Conservation (phyloP, 2,113 vertebrate species). For the Himantopus leucocephalus region DNA sequence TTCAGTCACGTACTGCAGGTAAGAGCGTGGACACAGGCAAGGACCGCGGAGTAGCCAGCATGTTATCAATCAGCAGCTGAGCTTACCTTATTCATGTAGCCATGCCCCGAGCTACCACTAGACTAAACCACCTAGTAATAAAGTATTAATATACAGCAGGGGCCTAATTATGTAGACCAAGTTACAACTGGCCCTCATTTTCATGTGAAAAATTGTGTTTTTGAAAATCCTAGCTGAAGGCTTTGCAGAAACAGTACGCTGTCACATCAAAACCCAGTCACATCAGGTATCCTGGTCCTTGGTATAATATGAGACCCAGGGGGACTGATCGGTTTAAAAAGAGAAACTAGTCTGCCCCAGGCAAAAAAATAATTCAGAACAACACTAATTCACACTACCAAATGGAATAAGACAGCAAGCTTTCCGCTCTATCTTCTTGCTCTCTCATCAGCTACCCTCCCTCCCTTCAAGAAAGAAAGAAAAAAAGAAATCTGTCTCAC, state of each 20-base stretch:
- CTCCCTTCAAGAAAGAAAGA: neutral
- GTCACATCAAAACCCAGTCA: constrained; percentile 46
- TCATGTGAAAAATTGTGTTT: neutral
- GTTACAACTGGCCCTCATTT: constrained; percentile 17
- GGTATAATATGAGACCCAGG: constrained; percentile 13
- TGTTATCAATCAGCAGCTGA: neutral
- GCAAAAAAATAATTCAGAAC: constrained; percentile 40
- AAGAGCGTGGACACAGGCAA: rapidly evolving
- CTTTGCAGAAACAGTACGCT: constrained; percentile 1
- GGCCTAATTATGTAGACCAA: neutral
- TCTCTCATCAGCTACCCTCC: neutral
- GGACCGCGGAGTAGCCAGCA: neutral
- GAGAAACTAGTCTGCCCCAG: constrained; percentile 7
- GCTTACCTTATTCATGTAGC: neutral
- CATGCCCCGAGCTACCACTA: neutral
- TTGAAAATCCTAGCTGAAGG: constrained; percentile 23
- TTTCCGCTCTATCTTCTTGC: neutral
- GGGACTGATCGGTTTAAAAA: constrained; percentile 52
- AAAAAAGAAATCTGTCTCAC: neutral
- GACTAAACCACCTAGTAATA: neutral
- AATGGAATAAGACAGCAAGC: neutral
- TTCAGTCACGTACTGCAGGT: neutral
- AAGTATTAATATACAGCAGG: constrained; percentile 14
- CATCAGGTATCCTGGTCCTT: constrained; percentile 1
- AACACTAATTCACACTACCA: constrained; percentile 37